phyloP scores from a whole-genome alignment of 2,113 vertebrate genomes.

The Bubo scandiacus region DNA sequence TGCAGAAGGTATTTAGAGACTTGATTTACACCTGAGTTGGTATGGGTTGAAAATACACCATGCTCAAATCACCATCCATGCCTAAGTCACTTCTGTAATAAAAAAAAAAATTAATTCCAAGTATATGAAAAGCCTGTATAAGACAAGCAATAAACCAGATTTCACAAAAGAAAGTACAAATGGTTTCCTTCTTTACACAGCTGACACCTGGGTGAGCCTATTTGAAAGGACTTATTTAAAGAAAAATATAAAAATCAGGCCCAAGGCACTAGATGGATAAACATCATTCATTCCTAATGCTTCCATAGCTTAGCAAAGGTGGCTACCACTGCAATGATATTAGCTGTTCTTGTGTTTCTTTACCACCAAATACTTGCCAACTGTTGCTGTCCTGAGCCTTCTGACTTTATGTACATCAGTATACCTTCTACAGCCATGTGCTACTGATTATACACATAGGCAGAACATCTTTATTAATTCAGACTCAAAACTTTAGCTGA shows the following conservation, averaged over 20 bases:
- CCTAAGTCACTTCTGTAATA: neutral
- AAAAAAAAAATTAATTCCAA: neutral
- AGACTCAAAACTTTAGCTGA: neutral
- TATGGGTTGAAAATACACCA: neutral
- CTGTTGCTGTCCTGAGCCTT: neutral
- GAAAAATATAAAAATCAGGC: neutral
- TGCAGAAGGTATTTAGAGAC: neutral
- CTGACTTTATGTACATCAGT: neutral
- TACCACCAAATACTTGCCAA: neutral
- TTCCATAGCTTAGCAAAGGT: neutral
- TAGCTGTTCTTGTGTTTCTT: neutral
- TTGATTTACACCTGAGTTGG: neutral
- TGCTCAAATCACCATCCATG: neutral
- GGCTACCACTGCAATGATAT: neutral
- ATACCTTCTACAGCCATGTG: neutral
- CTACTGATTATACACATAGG: fast-evolving
- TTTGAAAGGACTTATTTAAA: neutral
- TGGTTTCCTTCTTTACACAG: neutral
- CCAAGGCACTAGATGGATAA: neutral
- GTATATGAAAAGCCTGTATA: neutral
- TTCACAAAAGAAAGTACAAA: neutral
- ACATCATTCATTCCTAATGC: neutral
- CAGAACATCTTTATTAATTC: neutral
- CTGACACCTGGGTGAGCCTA: neutral
- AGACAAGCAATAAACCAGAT: neutral